Evolutionary conservation across 2,113 vertebrate genomes (phyloP), one percentile per base, ranked within the genome.

Genomic region (Corythornis vintsioides): DNA sequence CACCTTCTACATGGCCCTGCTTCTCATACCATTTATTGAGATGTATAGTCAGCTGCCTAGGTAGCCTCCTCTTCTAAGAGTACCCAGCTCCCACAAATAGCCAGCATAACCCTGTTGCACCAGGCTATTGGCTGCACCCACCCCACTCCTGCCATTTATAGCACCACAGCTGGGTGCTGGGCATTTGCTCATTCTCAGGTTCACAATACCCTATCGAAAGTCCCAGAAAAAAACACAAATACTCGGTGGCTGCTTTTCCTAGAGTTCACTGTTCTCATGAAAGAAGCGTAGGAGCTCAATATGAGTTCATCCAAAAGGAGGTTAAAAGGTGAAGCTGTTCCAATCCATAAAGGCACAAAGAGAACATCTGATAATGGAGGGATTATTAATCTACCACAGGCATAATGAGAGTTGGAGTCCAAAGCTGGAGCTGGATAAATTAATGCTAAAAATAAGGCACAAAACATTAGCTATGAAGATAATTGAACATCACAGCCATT

Each of bases 311-410:
- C 15, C 47, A 55, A 77, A 65, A 35, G 38, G 11, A 83, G 76
- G 88, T 88, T 73, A 88, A 94, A 92, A 86, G 92, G 76, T 77
- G 69, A 90, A 77, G 33, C n/a, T 86, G 80, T 86, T 88, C 89
- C 52, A 63, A 70, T 77, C 47, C 77, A 43, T 60, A n/a, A 5
- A 74, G 55, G 77, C 42, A 45, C 1, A 16, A 72, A 69, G 47
- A 86, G 83, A 83, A 92, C 73, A 86, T 81, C 69, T 91, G 80
- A 79, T 88, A 95, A 94, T 71, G 31, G 52, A 83, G 11, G 52
- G 64, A 47, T 81, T 66, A 88, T 88, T 86, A 88, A 92, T 88
- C 65, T 78, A 55, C 21, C 52, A 86, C 93, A 59, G 10, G 25
- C 31, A 70, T 42, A 88, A 94, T 76, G 52, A 94, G 53, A 83